Evolutionary conservation across 35 echinoderm and acorn worm genomes (phyloP), one percentile per base, ranked within the genome.

Genomic region (Lytechinus pictus): DNA sequence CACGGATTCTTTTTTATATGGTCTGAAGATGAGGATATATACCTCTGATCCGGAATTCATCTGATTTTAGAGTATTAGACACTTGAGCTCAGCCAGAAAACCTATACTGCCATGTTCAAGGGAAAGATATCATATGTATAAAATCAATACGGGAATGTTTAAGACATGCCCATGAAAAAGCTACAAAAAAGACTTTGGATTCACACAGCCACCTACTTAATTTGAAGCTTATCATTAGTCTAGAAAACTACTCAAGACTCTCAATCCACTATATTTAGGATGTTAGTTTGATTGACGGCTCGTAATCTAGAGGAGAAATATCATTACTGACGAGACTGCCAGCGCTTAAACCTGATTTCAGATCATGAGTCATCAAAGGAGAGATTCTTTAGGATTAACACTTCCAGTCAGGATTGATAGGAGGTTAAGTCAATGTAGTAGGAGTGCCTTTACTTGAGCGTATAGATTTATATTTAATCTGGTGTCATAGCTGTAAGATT

Each of bases 371-470:
- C 66, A 79, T 79, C 66, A 79, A 79, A 24, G 19, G 66, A 19
- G n/a, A 79, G 66, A 79, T 79, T 79, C 66, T 79, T 79, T 14
- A 24, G 66, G 66, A 79, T 79, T 79, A 79, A 79, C 66, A n/a
- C 66, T 79, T 79, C 66, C 16, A 79, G 66, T 24, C 66, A 79
- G 66, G 66, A 79, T 24, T 79, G 66, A 24, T 79, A n/a, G 66
- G 33, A 24, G n/a, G 66, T 79, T n/a, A 79, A n/a, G 19, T 79
- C 66, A 79, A 24, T 24, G 66, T 24, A 79, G 66, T 79, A 79
- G 66, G 19, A 5, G 66, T 79, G 66, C 19, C 66, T 79, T 79
- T 14, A 79, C 66, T 14, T n/a, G 16, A n/a, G n/a, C 8, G 19
- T 79, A 79, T 79, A 79, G 66, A 79, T 79, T 24, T 79, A 79